Evolutionary conservation across 2,113 vertebrate genomes (phyloP).

Genomic region (Excalfactoria chinensis): DNA sequence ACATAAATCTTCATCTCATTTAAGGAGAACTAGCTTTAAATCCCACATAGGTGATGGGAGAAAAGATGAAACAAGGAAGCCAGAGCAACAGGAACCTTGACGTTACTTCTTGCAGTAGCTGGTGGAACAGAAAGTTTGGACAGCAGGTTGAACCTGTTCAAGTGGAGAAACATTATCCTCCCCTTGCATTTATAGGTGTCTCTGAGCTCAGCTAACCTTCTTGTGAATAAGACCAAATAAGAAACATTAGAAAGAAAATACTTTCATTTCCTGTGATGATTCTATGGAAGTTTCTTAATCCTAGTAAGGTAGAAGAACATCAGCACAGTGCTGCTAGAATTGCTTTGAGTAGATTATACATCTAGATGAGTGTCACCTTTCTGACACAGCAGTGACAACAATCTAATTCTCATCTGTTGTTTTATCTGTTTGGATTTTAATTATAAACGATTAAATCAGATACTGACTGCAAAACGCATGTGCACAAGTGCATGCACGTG

Average conservation of each 20-base stretch:
- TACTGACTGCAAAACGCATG: not conserved
- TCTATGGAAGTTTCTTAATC: not conserved
- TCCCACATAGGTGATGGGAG: not conserved
- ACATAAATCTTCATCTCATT: not conserved
- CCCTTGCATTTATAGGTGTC: not conserved
- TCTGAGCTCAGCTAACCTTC: not conserved
- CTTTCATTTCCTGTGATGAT: not conserved
- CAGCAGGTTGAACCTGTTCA: not conserved
- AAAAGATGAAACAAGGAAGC: not conserved
- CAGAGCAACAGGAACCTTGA: not conserved
- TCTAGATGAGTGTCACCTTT: not conserved
- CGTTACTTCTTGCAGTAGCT: not conserved
- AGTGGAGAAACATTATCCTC: not conserved
- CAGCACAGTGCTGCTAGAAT: not conserved
- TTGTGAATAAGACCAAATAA: not conserved
- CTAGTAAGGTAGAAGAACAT: not conserved
- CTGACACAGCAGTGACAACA: not conserved
- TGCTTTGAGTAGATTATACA: not conserved
- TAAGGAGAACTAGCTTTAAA: not conserved
- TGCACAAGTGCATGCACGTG: fast-evolving
- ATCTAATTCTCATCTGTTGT: not conserved
- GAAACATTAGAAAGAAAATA: not conserved
- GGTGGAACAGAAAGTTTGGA: not conserved
- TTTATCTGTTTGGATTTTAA: slow-evolving; percentile 12
- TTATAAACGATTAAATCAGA: not conserved